Base-by-base conservation (phyloP, 1,140 invertebrate species). In the Zaprionus camerounensis region DNA sequence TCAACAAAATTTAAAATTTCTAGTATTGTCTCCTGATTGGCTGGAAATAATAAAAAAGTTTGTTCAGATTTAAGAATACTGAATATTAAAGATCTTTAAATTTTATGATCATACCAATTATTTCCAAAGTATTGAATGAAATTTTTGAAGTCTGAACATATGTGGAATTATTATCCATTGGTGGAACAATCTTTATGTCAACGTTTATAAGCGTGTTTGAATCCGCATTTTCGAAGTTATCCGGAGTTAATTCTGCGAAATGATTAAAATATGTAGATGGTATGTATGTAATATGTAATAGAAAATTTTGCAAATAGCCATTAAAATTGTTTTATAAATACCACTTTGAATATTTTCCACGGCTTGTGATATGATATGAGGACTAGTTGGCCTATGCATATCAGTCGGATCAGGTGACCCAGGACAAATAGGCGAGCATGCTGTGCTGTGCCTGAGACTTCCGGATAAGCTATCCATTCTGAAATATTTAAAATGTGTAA, bases 381-480 rank as follows among this genome's bases (percentile, higher is more conserved):
- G 92, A 81, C 92, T 93, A 1, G 94, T 94, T 24, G 93, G 83
- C 64, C 94, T 84, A 13, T 91, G 88, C 13, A 92, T 81, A 38
- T 81, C 62, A 4, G 73, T 71, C 0, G 93, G 93, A 71, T 95
- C 94, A 0, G 95, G 95, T 51, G 96, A 96, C 31, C 95, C 95
- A 0, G 97, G 97, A 9, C 97, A 96, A 2, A 95, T 95, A 1
- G 97, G 98, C 1, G 97, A 98, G 62, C 96, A 97, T 5, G 98
- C 97, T 87, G 98, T 97, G 78, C 97, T 98, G 87, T 98, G 98
- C 80, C 96, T 94, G 36, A 99, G 95, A 92, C 97, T 98, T 55
- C 98, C 98, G 79, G 98, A 99, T 55, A 97, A 95, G 80, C 97
- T 98, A 93, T 99, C 98, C 96, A 99, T 97, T 2, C 97, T 97